Evolutionary conservation across 1,140 invertebrate species (phyloP).

Genomic region (Coptotermes formosanus): DNA sequence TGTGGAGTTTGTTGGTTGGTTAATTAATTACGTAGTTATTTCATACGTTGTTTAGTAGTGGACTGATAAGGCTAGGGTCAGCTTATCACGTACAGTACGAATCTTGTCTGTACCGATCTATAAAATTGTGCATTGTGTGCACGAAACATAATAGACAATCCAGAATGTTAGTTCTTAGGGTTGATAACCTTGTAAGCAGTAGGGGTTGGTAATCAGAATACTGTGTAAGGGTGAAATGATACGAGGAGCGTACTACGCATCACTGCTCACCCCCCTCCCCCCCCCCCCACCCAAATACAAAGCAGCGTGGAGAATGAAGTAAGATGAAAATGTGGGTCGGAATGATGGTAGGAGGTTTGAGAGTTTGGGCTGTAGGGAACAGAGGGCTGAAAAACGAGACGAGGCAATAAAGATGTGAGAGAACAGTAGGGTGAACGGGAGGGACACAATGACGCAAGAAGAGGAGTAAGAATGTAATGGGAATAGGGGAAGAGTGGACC

Average conservation of each 20-base stretch:
- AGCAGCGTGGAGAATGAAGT: neutral
- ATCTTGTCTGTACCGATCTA: too few relatives aligned
- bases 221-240: neutral
- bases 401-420: constrained; percentile 11
- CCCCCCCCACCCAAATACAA: neutral
- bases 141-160: neutral
- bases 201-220: neutral
- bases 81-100: too few relatives aligned
- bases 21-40: too few relatives aligned
- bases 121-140: neutral
- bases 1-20: too few relatives aligned
- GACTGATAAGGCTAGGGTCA: too few relatives aligned
- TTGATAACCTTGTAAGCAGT: neutral
- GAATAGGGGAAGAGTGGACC: neutral
- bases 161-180: neutral
- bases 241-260: neutral
- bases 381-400: neutral
- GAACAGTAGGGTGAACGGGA: neutral
- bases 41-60: too few relatives aligned
- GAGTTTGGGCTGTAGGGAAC: neutral
- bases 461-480: neutral
- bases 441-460: neutral
- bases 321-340: neutral
- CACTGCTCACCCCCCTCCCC: too few relatives aligned
- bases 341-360: neutral